phyloP scores from a whole-genome alignment of 2,888 invertebrate species.

The Cybosia mesomella region DNA sequence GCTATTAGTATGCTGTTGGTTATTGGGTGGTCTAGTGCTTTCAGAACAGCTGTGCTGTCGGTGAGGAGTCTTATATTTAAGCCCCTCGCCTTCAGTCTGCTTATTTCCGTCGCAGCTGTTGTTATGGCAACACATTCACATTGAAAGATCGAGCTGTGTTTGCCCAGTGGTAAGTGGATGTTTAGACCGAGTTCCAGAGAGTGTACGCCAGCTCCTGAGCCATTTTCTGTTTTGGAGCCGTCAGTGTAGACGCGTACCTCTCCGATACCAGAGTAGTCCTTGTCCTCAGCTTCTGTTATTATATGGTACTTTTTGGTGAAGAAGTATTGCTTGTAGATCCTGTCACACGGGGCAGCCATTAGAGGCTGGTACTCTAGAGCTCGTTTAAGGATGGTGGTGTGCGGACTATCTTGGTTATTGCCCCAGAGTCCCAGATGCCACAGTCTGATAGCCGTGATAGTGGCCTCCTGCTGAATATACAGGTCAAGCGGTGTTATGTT shows the following conservation, averaged over 20 bases:
- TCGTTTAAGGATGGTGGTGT: background rate
- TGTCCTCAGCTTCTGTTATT: background rate
- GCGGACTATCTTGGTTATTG: background rate
- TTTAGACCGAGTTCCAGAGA: too few relatives aligned
- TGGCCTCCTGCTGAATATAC: background rate
- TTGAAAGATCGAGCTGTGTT: too few relatives aligned
- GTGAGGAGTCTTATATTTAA: too few relatives aligned
- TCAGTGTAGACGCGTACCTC: background rate
- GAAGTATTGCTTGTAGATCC: background rate
- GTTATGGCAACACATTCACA: too few relatives aligned
- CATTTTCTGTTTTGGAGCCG: background rate
- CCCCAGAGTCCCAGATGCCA: background rate
- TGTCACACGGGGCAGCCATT: background rate
- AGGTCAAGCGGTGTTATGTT: constrained; percentile 1
- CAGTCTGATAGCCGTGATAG: background rate
- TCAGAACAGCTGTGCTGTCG: too few relatives aligned
- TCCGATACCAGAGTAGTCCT: background rate
- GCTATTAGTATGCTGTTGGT: background rate
- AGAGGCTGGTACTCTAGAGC: background rate
- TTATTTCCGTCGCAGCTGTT: too few relatives aligned
- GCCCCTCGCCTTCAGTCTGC: too few relatives aligned
- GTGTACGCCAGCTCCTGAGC: too few relatives aligned
- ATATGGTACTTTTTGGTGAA: background rate
- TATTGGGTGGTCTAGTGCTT: too few relatives aligned
- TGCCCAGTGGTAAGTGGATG: too few relatives aligned